A percentile compares a stretch with the other conserved stretches of the same genome.
Conservation (phyloP, 2,797 vertebrate species). For the Benthosema pterotum region DNA sequence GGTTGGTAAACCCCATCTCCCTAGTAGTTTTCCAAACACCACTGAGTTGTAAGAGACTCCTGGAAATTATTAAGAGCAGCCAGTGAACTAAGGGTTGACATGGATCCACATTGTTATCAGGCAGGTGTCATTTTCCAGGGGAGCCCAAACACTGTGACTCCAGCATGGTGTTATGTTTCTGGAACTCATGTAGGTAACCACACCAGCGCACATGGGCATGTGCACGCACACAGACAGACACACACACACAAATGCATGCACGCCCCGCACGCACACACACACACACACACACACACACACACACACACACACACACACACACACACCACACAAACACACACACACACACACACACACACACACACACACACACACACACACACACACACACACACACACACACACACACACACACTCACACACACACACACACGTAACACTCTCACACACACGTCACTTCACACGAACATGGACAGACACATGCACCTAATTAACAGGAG, state of each 20-base stretch:
- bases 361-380: constrained; percentile 13
- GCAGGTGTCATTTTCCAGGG: constrained; percentile 41
- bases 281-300: constrained; percentile 7
- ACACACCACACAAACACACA: too few relatives aligned
- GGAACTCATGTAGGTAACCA: constrained; percentile 8
- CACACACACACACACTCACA: constrained; percentile 3
- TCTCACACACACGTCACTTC: constrained; percentile 2
- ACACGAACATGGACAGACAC: constrained; percentile 10
- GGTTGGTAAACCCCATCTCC: neutral
- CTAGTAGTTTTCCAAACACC: neutral
- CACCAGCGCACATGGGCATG: constrained; percentile 9
- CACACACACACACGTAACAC: neutral
- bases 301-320: constrained; percentile 2
- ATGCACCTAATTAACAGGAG: constrained; percentile 38
- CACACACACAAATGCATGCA: too few relatives aligned
- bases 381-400: constrained; percentile 14
- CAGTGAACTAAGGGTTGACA: constrained; percentile 3
- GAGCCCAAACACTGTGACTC: constrained; percentile 18
- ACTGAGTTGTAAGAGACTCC: neutral
- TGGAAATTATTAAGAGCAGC: constrained; percentile 1
- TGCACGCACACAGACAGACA: neutral
- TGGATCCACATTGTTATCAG: constrained; percentile 20
- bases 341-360: too few relatives aligned
- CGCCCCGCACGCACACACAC: constrained; percentile 21
- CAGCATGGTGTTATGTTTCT: constrained; percentile 19